These are phyloP conservation scores for Gambusia affinis DNA, from an alignment of 2,113 vertebrate species.

Conservation along the genomic window DNA sequence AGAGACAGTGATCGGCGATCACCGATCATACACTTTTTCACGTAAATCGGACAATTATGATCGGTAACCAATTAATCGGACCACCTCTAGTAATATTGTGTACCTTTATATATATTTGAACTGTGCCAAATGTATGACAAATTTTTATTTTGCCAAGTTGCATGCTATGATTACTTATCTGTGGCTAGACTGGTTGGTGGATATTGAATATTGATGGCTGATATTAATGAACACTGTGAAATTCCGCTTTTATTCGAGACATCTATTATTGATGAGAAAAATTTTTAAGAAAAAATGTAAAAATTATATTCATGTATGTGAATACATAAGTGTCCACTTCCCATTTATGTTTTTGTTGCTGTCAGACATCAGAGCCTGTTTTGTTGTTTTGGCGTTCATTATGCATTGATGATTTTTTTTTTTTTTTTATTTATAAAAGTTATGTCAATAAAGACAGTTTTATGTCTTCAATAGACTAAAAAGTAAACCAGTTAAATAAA, in stretches of 20 bases:
- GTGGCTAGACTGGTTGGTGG: constrained; percentile 24
- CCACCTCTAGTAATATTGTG: constrained; percentile 7
- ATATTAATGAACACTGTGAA: constrained; percentile 71
- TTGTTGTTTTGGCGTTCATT: background rate
- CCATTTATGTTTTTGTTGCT: background rate
- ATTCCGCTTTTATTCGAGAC: constrained; percentile 39
- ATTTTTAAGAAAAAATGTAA: constrained; percentile 7
- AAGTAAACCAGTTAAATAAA: background rate
- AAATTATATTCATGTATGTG: constrained; percentile 3
- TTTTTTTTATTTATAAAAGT: background rate
- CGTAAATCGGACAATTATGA: too few relatives aligned
- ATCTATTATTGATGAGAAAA: constrained; percentile 35
- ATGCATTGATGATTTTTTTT: too few relatives aligned
- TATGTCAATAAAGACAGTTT: background rate
- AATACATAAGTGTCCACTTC: background rate
- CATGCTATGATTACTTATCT: constrained; percentile 57
- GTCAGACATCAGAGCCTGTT: background rate
- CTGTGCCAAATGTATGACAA: constrained; percentile 71
- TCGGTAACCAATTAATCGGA: too few relatives aligned
- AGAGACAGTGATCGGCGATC: too few relatives aligned
- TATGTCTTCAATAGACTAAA: background rate
- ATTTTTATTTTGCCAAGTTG: constrained; percentile 60
- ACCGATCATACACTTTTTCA: too few relatives aligned
- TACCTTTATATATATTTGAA: constrained; percentile 63
- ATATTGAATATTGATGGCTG: background rate